Evolutionary conservation across 2,113 vertebrate species (phyloP), one percentile per base, ranked within the genome.

Genomic region (Tetrax tetrax): DNA sequence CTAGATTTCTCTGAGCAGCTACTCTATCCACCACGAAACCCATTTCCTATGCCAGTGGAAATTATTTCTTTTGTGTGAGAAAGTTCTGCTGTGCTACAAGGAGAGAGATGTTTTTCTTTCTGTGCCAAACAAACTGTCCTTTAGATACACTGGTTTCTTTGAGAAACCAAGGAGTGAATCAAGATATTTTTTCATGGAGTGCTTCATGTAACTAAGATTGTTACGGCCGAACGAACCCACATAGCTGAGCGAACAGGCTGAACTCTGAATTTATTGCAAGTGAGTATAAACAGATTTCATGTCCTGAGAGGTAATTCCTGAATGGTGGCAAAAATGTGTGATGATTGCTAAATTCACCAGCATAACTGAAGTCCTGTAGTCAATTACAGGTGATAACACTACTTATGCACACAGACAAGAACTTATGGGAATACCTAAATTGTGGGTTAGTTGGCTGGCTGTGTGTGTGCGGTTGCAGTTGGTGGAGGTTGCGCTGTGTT

Each of bases 301-400:
- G 94, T 93, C 93, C 88, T 74, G 72, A 84, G 86, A 93, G 93
- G 60, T 92, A 92, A 83, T 96, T 96, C 48, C 43, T 83, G 33
- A 91, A 31, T 38, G 29, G 80, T 95, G 56, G 76, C 72, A 96
- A 82, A 90, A 80, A 69, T 82, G 64, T 86, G 72, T 96, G 90
- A 93, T 95, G 88, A 83, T 89, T 87, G 59, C 89, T 93, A 92
- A 96, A 96, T 95, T 91, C 88, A 63, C 92, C 82, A 83, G 47
- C 47, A 29, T 90, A 92, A 92, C 75, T 94, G 75, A 95, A 86
- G 71, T 83, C 24, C 57, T 92, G 21, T 56, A 87, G 80, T 81
- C 77, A 92, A 68, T 97, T 88, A 78, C 15, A 68, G 79, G 64
- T 89, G 89, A 47, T 90, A 92, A 88, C 64, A 24, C 68, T 86